These are phyloP conservation scores for Rhogogaster chlorosoma DNA, from an alignment of 2,888 invertebrate species.

Conservation along the genomic window DNA sequence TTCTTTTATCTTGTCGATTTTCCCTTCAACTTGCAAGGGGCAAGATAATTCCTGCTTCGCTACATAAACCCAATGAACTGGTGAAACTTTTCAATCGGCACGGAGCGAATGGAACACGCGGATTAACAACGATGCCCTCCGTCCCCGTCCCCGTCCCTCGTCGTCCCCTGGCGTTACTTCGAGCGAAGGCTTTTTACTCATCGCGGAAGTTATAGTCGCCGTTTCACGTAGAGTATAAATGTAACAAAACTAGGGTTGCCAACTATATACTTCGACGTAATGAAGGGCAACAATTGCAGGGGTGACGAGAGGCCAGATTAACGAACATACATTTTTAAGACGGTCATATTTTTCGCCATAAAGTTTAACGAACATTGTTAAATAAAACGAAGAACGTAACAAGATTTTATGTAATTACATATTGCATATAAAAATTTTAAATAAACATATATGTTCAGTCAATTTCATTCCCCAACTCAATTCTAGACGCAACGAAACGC, in stretches of 20 bases:
- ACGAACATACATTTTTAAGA: constrained; percentile 5
- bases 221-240: constrained; percentile 39
- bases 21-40: not conserved
- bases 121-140: constrained; percentile 23
- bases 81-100: constrained; percentile 46
- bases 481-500: not conserved
- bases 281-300: constrained; percentile 26
- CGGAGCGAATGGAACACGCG: constrained; percentile 12
- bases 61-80: constrained; percentile 38
- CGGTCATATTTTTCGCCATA: not conserved
- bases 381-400: not conserved
- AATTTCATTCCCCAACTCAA: not conserved
- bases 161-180: not conserved
- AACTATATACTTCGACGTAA: not conserved
- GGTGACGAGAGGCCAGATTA: constrained; percentile 17
- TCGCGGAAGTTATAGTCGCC: constrained; percentile 29
- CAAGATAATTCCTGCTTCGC: constrained; percentile 18
- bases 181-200: constrained; percentile 17
- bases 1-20: constrained; percentile 8
- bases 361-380: not conserved
- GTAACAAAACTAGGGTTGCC: constrained; percentile 35
- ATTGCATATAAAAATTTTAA: not conserved
- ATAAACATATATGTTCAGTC: not conserved
- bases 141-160: not conserved
- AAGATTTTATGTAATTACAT: not conserved